Conservation (phyloP, 2,888 invertebrate genomes). For the Alloplasta piceator region DNA sequence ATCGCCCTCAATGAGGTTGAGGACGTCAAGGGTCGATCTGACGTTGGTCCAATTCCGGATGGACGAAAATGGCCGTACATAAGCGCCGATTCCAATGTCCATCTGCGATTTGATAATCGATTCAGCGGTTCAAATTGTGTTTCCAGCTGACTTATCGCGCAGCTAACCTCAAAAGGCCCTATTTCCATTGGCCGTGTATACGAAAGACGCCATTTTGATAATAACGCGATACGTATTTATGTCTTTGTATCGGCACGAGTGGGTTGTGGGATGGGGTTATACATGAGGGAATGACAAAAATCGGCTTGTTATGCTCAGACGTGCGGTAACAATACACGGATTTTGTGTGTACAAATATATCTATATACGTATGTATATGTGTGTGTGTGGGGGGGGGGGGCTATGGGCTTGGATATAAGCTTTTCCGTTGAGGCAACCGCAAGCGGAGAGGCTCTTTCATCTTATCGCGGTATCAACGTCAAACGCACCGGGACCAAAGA, state of each 20-base stretch:
- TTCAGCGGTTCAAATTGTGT: too few relatives aligned
- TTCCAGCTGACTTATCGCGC: too few relatives aligned
- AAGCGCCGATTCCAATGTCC: too few relatives aligned
- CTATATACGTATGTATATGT: not conserved
- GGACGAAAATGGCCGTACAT: too few relatives aligned
- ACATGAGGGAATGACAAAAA: conserved; percentile 13
- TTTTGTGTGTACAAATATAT: conserved; percentile 34
- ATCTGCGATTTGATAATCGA: too few relatives aligned
- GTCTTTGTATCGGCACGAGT: conserved; percentile 48
- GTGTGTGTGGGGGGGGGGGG: too few relatives aligned
- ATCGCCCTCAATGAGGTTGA: too few relatives aligned
- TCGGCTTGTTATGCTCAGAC: conserved; percentile 75
- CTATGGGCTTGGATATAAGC: conserved; percentile 81
- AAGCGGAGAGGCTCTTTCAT: conserved; percentile 80
- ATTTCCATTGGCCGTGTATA: conserved; percentile 22
- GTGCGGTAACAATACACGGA: conserved; percentile 79
- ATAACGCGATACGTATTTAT: conserved; percentile 31
- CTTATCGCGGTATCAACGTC: conserved; percentile 84
- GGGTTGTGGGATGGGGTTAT: not conserved
- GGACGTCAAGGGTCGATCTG: too few relatives aligned
- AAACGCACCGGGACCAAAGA: conserved; percentile 79
- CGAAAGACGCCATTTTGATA: conserved; percentile 10
- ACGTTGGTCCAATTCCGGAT: too few relatives aligned
- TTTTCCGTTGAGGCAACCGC: conserved; percentile 66
- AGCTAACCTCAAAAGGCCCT: not conserved